Percentiles rank a stretch among this genome's conserved stretches.
These are phyloP conservation scores for Didymodactylos carnosus DNA, from an alignment of 2,888 invertebrate genomes.

Conservation along the genomic window DNA sequence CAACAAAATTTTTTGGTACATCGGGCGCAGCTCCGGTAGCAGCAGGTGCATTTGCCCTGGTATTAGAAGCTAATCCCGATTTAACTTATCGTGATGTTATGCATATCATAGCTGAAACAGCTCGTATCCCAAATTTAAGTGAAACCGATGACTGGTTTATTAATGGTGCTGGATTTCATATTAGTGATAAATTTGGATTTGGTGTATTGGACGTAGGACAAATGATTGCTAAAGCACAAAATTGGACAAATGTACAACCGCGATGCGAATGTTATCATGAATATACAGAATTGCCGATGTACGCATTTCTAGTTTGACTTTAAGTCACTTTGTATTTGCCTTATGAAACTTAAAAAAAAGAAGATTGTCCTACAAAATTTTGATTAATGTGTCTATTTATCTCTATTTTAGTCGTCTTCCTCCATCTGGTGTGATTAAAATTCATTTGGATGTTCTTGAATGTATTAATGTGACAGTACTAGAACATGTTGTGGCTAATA, in stretches of 20 bases:
- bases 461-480: conserved; percentile 1
- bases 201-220: conserved; percentile 28
- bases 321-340: background rate
- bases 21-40: conserved; percentile 14
- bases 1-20: conserved; percentile 13
- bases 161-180: conserved; percentile 22
- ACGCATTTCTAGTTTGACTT: background rate
- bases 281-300: background rate
- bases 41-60: conserved; percentile 11
- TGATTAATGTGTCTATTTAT: background rate
- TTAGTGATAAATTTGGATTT: conserved; percentile 28
- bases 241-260: conserved; percentile 22
- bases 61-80: conserved; percentile 14
- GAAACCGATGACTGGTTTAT: conserved; percentile 8
- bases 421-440: background rate
- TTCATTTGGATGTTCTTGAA: background rate
- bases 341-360: no score
- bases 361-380: background rate
- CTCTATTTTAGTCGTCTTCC: background rate
- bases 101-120: conserved; percentile 12
- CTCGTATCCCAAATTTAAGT: conserved; percentile 9
- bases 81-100: conserved; percentile 14
- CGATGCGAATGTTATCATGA: conserved; percentile 10
- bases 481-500: conserved; percentile 14
- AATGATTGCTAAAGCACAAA: conserved; percentile 29